phyloP scores from a whole-genome alignment of 2,888 invertebrate genomes.

The Apantesis nais region DNA sequence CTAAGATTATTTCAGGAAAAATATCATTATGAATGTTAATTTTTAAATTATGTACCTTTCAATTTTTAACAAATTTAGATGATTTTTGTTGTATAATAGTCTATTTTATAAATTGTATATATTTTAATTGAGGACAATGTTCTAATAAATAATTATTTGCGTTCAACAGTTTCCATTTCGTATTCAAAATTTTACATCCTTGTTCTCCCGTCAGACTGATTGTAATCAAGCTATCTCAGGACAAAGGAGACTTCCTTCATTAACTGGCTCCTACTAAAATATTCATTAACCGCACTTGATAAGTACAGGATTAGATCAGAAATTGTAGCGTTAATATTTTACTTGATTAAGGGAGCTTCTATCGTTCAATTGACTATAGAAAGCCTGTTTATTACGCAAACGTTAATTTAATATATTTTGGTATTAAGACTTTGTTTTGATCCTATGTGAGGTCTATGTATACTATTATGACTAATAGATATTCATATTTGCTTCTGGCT shows the following conservation, averaged over 20 bases:
- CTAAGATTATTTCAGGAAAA: no score
- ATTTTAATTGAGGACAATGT: no score
- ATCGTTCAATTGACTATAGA: not conserved
- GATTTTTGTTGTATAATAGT: no score
- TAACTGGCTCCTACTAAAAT: conserved; percentile 77
- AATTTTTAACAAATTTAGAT: no score
- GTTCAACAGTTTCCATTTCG: conserved; percentile 7
- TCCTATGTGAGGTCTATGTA: not conserved
- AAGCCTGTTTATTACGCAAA: not conserved
- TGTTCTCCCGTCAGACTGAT: conserved; percentile 54
- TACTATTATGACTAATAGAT: not conserved
- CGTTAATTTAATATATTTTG: not conserved
- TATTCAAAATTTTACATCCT: conserved; percentile 52
- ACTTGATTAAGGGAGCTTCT: conserved; percentile 26
- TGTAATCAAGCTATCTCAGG: conserved; percentile 75
- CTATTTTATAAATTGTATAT: no score
- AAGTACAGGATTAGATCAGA: conserved; percentile 47
- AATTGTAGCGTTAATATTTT: conserved; percentile 24
- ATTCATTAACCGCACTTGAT: conserved; percentile 72
- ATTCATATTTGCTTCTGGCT: not conserved
- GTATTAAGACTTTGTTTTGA: not conserved
- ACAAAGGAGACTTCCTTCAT: conserved; percentile 81
- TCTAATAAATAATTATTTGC: not conserved
- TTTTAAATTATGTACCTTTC: no score
- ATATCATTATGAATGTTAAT: no score